Evolutionary conservation across 64 coral and sea anemone species (phyloP), one percentile per base, ranked within the genome.

Genomic region (Actinia tenebrosa): DNA sequence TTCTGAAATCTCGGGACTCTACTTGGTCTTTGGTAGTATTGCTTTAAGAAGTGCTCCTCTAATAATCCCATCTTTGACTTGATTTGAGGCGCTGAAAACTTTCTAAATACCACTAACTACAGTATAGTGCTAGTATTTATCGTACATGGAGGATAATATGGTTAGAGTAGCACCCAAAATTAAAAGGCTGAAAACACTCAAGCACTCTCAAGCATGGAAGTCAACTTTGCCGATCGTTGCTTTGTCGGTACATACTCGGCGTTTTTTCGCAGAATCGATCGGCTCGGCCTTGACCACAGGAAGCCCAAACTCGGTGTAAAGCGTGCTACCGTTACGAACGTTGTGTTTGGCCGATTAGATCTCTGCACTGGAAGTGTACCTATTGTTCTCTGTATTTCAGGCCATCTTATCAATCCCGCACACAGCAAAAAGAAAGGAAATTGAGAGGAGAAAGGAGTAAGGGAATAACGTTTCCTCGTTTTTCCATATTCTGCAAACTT

Each of bases 11-110:
- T 84, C 16, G 58, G 20, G 44, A 89, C 63, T 53, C 56, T 84
- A 55, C 87, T 92, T 37, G 91, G 91, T 53, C 91, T 79, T 55
- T 89, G 82, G 64, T 92, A 92, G 47, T 92, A 92, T 43, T 92
- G 91, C 56, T 89, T 80, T 61, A 92, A 44, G 45, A 92, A 83
- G 22, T 89, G 71, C 53, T 85, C 87, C 27, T 92, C 86, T 64
- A 92, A 78, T 54, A 92, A 18, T 45, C 91, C 87, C 91, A 92
- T 92, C 66, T 75, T 71, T 42, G 10, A 9, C n/a, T 75, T 30
- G 69, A 75, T 30, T 75, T 42, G 25, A 75, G 69, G 69, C 69
- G 26, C 27, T 42, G 26, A 30, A 75, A 75, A 75, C 69, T 30
- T 75, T 14, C 25, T 75, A 42, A 43, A 30, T 42, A 3, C 69